Base-by-base conservation (phyloP, 2,888 invertebrate species). In the Eurois occulta region DNA sequence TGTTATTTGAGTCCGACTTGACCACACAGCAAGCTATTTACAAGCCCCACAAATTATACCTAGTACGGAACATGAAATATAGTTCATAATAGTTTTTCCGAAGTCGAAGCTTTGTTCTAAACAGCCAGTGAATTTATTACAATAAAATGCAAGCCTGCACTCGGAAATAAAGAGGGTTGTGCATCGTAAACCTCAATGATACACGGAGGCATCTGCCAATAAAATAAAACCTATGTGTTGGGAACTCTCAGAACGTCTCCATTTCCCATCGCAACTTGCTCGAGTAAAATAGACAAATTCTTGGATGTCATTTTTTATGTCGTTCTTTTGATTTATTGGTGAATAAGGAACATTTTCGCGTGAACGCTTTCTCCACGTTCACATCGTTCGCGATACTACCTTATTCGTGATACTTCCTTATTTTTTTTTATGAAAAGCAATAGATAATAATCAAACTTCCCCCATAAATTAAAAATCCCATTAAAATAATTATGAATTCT, bases 121-220 rank as follows among this genome's bases (percentile, higher is more conserved):
- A 87, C 84, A 88, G 72, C 79, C 81, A 77, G 67, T 76, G 80
- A 88, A 87, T 91, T 90, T 92, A 91, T 93, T 91, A 88, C 88
- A 90, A 92, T 91, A 91, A 90, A 92, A 90, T 88, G 88, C 88
- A 88, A 86, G 88, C 88, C 80, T 82, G 88, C 85, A 86, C 85
- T 87, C 81, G 92, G 91, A 93, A 94, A 95, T 95, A 95, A 94
- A 94, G 93, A 93, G 92, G 91, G 92, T 91, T 93, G 91, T 91
- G 91, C 91, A 91, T 94, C 95, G 94, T 95, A 94, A 95, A 95
- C 91, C 91, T 92, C 93, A 91, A 92, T 94, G 95, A 95, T 95
- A 94, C 94, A 95, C 91, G 91, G 91, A 88, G 90, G 91, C 92
- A 90, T 91, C 91, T 90, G 90, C 92, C 92, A 94, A 95, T 95